These are phyloP conservation scores for Adela reaumurella DNA, from an alignment of 2,888 invertebrate genomes.

Conservation along the genomic window DNA sequence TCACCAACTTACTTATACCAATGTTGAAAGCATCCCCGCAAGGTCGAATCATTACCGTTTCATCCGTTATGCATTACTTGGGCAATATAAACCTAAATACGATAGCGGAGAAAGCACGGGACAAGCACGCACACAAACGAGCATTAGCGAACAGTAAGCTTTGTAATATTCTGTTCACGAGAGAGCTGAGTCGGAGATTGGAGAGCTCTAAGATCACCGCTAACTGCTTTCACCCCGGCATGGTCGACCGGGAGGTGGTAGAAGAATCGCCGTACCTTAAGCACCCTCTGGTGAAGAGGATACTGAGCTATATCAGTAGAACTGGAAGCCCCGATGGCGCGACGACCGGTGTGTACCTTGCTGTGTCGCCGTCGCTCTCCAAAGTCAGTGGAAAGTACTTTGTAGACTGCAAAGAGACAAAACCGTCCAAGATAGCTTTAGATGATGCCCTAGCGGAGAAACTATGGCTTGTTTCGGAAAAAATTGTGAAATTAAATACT, in stretches of 20 bases:
- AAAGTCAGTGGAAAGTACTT: slow-evolving; percentile 64
- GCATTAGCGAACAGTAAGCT: slow-evolving; percentile 54
- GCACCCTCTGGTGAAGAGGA: too few species aligned
- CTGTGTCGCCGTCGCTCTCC: slow-evolving; percentile 52
- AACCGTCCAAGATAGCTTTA: slow-evolving; percentile 46
- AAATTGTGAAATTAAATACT: slow-evolving; percentile 30
- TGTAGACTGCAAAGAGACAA: slow-evolving; percentile 51
- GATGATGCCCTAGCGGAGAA: slow-evolving; percentile 52
- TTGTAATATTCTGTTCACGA: slow-evolving; percentile 62
- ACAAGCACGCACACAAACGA: slow-evolving; percentile 38
- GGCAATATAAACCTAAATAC: slow-evolving; percentile 59
- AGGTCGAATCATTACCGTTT: slow-evolving; percentile 65
- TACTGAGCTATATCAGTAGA: too few species aligned
- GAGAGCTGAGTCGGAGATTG: slow-evolving; percentile 56
- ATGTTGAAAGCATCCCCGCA: slow-evolving; percentile 61
- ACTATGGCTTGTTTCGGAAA: slow-evolving; percentile 66
- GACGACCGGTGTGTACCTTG: slow-evolving; percentile 60
- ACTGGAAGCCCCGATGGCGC: slow-evolving; percentile 55
- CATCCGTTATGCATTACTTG: slow-evolving; percentile 63
- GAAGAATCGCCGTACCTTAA: too few species aligned
- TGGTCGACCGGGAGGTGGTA: slow-evolving; percentile 39
- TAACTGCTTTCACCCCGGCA: slow-evolving; percentile 69
- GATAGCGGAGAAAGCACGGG: slow-evolving; percentile 61
- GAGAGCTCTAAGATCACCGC: slow-evolving; percentile 62
- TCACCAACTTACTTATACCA: slow-evolving; percentile 70